Evolutionary conservation across 2,113 vertebrate genomes (phyloP), one percentile per base, ranked within the genome.

Genomic region (Paramisgurnus dabryanus): DNA sequence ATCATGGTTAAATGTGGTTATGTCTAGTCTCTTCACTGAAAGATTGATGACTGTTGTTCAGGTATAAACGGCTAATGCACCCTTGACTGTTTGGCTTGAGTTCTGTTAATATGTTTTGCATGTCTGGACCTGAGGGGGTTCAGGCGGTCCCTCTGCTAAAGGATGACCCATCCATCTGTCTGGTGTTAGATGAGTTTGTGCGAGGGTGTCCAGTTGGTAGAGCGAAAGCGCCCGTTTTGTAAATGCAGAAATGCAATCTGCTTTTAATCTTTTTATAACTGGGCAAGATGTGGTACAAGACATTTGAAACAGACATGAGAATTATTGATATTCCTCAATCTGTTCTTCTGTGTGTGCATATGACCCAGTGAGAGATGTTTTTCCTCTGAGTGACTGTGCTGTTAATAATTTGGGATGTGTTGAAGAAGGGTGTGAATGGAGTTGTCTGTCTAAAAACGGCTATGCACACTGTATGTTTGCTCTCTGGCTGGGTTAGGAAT

Each of bases 151-250:
- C 64, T 17, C 67, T 70, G 55, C 45, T 57, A 40, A 74, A 74
- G 63, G 41, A 49, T 81, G 85, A 82, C 82, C 86, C 72, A 74
- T 87, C 87, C 89, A 87, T 89, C 88, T 90, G 88, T 81, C 81
- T 17, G 57, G 66, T 83, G 58, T 75, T 43, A 75, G 58, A 58
- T 75, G 72, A 79, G 63, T 86, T 66, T 87, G 85, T 80, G 78
- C 64, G 43, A 34, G 27, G 27, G 27, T 34, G 27, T 83, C 39
- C 4, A 3, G 53, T n/a, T 47, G n/a, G 45, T 67, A 45, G 11
- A 68, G n/a, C 27, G 5, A 67, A 22, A 47, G 66, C 47, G 43
- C 12, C 18, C 7, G 27, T 67, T 22, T 6, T 7, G 12, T 49
- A n/a, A 6, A 67, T 67, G 41, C 18, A 6, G 66, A 68, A 68